A percentile compares a stretch with the other conserved stretches of the same genome.
phyloP scores from a whole-genome alignment of 2,113 vertebrate genomes.

The Pygoscelis adeliae region DNA sequence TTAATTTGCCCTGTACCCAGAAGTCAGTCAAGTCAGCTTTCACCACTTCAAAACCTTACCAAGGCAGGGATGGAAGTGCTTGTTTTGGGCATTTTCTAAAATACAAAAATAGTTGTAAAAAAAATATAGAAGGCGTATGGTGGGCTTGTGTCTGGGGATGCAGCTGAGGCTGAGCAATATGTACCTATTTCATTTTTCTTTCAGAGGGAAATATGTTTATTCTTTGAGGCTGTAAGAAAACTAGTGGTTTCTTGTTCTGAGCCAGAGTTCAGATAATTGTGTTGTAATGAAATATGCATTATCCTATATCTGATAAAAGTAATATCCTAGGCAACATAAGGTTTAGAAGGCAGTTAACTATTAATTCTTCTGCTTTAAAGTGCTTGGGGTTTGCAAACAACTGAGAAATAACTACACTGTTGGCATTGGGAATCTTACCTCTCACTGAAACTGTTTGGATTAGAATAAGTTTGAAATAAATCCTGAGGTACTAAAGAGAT shows the following conservation, averaged over 20 bases:
- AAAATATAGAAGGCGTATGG: neutral
- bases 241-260: neutral
- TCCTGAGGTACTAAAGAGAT: neutral
- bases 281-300: neutral
- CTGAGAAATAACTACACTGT: neutral
- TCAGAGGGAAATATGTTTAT: neutral
- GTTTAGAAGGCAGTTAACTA: neutral
- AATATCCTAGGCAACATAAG: neutral
- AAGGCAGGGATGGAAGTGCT: neutral
- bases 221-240: neutral
- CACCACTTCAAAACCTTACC: neutral
- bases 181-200: neutral
- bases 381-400: neutral
- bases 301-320: neutral
- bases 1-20: neutral
- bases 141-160: neutral
- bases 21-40: neutral
- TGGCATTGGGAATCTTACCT: neutral
- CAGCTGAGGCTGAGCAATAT: neutral
- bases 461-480: neutral
- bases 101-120: neutral
- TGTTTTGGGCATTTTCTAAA: slow-evolving; percentile 20
- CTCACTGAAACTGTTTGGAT: neutral
- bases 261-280: neutral
- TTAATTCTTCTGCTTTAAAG: neutral